These are phyloP conservation scores for Brotula barbata DNA, from an alignment of 2,797 vertebrate species.

Conservation along the genomic window DNA sequence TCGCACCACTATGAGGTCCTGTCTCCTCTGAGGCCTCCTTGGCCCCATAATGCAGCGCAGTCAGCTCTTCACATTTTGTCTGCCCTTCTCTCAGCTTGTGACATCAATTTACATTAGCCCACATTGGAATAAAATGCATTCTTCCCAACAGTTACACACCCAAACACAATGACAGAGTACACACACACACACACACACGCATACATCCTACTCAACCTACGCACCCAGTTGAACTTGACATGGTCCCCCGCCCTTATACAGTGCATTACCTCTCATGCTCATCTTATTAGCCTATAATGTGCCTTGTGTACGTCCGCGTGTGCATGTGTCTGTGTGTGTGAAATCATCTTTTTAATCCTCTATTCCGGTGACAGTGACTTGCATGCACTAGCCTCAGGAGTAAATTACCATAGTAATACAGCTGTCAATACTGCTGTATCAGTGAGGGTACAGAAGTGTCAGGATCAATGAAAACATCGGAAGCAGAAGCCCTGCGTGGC, in stretches of 20 bases:
- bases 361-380: conserved; percentile 36
- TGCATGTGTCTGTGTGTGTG: conserved; percentile 12
- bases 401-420: conserved; percentile 78
- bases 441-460: conserved; percentile 66
- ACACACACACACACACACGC: conserved; percentile 25
- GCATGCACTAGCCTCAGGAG: conserved; percentile 56
- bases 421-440: conserved; percentile 75
- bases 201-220: conserved; percentile 41
- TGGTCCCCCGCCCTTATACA: conserved; percentile 58
- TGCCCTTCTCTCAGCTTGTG: conserved; percentile 69
- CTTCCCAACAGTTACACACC: conserved; percentile 44
- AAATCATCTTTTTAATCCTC: conserved; percentile 45
- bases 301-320: conserved; percentile 23
- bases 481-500: conserved; percentile 63
- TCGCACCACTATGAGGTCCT: conserved; percentile 69
- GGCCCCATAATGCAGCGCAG: conserved; percentile 70
- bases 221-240: conserved; percentile 66
- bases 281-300: conserved; percentile 70
- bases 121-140: conserved; percentile 65
- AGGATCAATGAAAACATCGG: conserved; percentile 73
- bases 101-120: conserved; percentile 77
- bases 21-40: conserved; percentile 68
- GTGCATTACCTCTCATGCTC: conserved; percentile 63
- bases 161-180: conserved; percentile 7
- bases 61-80: conserved; percentile 72